Percentiles rank a stretch among this genome's conserved stretches.
phyloP scores from a whole-genome alignment of 2,113 vertebrate genomes.

The Lucifuga dentata region DNA sequence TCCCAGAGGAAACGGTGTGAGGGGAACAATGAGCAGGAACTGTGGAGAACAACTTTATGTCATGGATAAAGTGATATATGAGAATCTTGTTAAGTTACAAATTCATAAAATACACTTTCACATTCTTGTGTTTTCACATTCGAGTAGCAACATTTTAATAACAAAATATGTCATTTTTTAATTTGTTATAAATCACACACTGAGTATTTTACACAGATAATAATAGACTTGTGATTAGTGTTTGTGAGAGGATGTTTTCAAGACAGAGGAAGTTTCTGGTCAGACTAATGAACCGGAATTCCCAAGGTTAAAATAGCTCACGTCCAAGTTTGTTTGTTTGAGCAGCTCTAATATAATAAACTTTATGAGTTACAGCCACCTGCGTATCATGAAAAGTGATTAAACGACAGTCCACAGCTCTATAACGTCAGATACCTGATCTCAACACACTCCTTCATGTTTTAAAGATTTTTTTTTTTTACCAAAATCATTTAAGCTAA shows the following conservation, averaged over 20 bases:
- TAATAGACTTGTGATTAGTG: too few relatives aligned
- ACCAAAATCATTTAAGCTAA: too few relatives aligned
- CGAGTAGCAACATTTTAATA: too few relatives aligned
- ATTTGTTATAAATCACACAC: too few relatives aligned
- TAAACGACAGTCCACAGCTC: too few relatives aligned
- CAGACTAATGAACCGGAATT: constrained; percentile 63
- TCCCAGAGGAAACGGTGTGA: constrained; percentile 80
- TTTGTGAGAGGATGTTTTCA: constrained; percentile 67
- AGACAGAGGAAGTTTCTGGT: constrained; percentile 49
- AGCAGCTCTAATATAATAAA: too few relatives aligned
- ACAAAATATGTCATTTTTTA: too few relatives aligned
- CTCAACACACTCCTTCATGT: too few relatives aligned
- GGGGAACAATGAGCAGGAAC: constrained; percentile 82
- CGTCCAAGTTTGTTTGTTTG: neutral
- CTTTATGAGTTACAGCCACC: neutral
- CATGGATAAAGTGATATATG: constrained; percentile 10
- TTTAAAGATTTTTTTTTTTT: too few relatives aligned
- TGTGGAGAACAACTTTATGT: constrained; percentile 31
- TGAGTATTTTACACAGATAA: too few relatives aligned
- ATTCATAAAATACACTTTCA: neutral
- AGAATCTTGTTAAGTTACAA: neutral
- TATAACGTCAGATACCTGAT: too few relatives aligned
- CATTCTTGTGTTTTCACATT: neutral
- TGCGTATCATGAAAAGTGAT: neutral
- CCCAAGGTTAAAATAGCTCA: constrained; percentile 47